phyloP scores from a whole-genome alignment of 2,797 vertebrate genomes.

The Caiman crocodilus region DNA sequence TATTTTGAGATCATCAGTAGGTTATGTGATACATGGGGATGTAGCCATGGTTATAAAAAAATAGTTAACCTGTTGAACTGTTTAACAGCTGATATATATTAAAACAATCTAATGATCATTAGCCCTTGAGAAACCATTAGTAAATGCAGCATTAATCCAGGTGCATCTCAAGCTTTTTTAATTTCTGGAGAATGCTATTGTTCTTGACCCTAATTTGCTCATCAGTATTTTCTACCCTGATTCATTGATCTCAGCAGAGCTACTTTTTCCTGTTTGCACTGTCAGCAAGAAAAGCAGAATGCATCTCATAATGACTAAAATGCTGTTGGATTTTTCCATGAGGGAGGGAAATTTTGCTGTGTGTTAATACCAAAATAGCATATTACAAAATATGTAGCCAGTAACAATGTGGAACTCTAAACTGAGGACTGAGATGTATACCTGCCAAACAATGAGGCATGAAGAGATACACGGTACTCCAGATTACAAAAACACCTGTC shows the following conservation, averaged over 20 bases:
- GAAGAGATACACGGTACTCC: not conserved
- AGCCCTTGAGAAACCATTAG: not conserved
- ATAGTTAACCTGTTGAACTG: no score
- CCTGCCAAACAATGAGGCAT: not conserved
- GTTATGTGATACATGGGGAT: no score
- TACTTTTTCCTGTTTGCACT: not conserved
- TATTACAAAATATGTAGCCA: not conserved
- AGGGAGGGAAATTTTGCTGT: not conserved
- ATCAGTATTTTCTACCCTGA: fast-evolving
- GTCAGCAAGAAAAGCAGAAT: not conserved
- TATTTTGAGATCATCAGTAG: no score
- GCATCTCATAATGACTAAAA: not conserved
- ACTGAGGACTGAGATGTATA: not conserved
- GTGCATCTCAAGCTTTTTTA: not conserved
- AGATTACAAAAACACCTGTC: constrained; percentile 51
- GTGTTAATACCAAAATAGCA: not conserved
- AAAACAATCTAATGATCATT: not conserved
- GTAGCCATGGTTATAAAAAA: no score
- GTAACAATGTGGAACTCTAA: constrained; percentile 5
- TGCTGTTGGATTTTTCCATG: not conserved
- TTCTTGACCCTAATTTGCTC: not conserved
- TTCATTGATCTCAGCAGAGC: not conserved
- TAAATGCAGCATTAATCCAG: not conserved
- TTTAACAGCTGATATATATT: not conserved
- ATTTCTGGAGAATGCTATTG: not conserved